phyloP scores from a whole-genome alignment of 2,888 invertebrate species.

The Minunthozetes semirufus region DNA sequence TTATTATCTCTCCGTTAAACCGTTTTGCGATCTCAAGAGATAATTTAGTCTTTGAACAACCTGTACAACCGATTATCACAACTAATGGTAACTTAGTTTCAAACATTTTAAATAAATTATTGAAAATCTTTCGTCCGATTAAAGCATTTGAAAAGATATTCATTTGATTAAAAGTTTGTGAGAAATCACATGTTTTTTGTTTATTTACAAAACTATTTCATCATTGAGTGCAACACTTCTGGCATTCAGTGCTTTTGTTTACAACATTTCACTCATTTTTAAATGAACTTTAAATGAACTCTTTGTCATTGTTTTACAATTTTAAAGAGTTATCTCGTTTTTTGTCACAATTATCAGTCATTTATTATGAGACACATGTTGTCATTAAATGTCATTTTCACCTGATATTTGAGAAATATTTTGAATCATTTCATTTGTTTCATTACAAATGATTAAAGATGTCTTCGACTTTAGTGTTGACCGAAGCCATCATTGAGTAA shows the following conservation, averaged over 20 bases:
- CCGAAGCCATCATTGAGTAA: conserved; percentile 16
- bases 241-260: no score
- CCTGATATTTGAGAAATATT: no score
- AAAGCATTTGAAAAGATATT: not conserved
- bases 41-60: conserved; percentile 93
- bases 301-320: no score
- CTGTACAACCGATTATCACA: conserved; percentile 90
- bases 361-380: no score
- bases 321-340: no score
- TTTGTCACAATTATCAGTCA: no score
- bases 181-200: no score
- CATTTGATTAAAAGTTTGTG: not conserved
- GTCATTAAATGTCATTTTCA: no score
- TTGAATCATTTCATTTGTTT: not conserved
- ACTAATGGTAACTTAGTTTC: conserved; percentile 52
- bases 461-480: not conserved
- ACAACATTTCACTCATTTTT: no score
- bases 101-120: not conserved
- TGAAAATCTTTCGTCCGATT: not conserved
- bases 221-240: no score
- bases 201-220: no score
- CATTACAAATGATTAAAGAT: not conserved
- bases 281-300: no score
- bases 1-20: conserved; percentile 85
- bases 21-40: conserved; percentile 79